Evolutionary conservation across 2,888 invertebrate species (phyloP), one percentile per base, ranked within the genome.

Genomic region (Meiosimyza platycephala): DNA sequence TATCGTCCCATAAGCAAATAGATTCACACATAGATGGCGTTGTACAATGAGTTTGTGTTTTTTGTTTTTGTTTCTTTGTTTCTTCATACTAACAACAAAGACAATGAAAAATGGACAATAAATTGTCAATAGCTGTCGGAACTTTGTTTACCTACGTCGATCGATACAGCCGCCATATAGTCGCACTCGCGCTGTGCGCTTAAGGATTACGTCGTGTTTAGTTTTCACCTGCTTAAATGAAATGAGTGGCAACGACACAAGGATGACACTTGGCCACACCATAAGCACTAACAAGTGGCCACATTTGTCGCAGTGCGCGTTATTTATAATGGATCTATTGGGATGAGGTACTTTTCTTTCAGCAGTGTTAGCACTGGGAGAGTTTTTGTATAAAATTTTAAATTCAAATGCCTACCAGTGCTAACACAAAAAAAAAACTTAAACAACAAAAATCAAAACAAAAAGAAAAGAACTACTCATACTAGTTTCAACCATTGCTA

Each of bases 111-210:
- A 55, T 48, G 22, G 28, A 62, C 67, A 67, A 72, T 72, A 72
- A 72, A 72, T 72, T 72, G 67, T 67, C 72, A 67, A 67, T 72
- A 59, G 55, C 54, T 72, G 72, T 72, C 72, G 67, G 62, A 72
- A 68, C 52, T 72, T 48, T 62, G 13, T 55, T 15, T 57, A 28
- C 33, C n/a, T 40, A 40, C 40, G 40, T 40, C 40, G 40, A 9
- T 40, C 40, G 40, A 40, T 40, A 40, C 40, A 9, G 40, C 40
- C 40, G 40, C 40, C 40, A 40, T 6, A 11, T n/a, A 7, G 65
- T 28, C 54, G 33, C 40, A 40, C 2, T n/a, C 11, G 67, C 40
- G 13, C 33, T n/a, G 13, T 48, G 18, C n/a, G 40, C 16, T 47
- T 67, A 54, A 54, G n/a, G 54, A 54, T 16, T 69, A 6, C 7